phyloP scores from a whole-genome alignment of 2,888 invertebrate species.

The Tetheella fluctuosa region DNA sequence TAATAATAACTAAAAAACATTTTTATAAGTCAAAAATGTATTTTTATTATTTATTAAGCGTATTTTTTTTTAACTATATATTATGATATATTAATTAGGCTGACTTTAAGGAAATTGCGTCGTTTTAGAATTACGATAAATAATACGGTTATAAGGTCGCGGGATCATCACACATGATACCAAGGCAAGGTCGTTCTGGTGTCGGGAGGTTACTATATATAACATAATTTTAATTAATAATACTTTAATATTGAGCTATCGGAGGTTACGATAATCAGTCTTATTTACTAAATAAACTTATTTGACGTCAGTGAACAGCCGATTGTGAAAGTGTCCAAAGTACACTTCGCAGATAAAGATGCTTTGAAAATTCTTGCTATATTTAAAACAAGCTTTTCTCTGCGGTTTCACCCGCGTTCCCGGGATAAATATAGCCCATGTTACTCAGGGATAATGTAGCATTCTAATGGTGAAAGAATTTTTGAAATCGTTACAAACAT shows the following conservation, averaged over 20 bases:
- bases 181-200: neutral
- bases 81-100: neutral
- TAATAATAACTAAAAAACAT: too few relatives aligned
- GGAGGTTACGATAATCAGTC: neutral
- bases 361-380: too few relatives aligned
- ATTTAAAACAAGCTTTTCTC: too few relatives aligned
- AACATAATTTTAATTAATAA: neutral
- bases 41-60: neutral
- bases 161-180: neutral
- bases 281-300: neutral
- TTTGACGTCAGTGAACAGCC: slow-evolving; percentile 3
- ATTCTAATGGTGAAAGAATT: too few relatives aligned
- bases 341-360: neutral
- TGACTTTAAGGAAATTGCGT: neutral
- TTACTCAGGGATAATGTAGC: too few relatives aligned
- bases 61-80: too few relatives aligned
- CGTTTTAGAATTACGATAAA: neutral
- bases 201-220: slow-evolving; percentile 3
- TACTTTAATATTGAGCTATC: neutral
- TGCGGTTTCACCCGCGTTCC: too few relatives aligned
- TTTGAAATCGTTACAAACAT: too few relatives aligned
- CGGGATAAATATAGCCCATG: too few relatives aligned
- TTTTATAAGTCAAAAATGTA: too few relatives aligned
- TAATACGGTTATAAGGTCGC: slow-evolving; percentile 2
- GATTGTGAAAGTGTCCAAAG: neutral